These are phyloP conservation scores for Sinhomidia bicolor DNA, from an alignment of 2,888 invertebrate species.

Conservation along the genomic window DNA sequence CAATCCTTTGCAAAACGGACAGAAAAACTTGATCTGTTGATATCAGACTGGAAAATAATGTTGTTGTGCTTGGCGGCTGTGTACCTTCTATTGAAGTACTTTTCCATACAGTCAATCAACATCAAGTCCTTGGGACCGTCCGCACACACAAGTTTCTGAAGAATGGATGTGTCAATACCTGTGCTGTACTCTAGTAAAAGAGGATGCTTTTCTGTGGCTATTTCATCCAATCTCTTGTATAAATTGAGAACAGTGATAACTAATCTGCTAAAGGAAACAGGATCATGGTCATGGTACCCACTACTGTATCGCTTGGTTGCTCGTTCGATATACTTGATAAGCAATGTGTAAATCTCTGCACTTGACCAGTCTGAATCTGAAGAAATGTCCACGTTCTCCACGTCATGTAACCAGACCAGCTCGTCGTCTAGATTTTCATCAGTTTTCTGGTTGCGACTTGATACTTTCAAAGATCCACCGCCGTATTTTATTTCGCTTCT, in stretches of 20 bases:
- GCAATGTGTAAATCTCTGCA: not conserved
- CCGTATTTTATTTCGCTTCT: not conserved
- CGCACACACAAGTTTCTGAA: constrained; percentile 36
- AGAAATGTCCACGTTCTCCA: not conserved
- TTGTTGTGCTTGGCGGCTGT: not conserved
- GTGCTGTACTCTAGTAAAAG: constrained; percentile 39
- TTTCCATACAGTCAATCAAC: not conserved
- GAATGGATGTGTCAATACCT: constrained; percentile 38
- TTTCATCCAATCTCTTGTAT: constrained; percentile 15
- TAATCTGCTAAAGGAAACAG: not conserved
- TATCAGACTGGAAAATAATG: not conserved
- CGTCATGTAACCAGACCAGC: not conserved
- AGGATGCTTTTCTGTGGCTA: not conserved
- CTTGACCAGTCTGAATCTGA: not conserved
- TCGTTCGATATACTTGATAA: not conserved
- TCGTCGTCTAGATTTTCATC: not conserved
- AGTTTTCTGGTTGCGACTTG: too few species aligned
- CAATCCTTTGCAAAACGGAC: not conserved
- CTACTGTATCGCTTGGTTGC: not conserved
- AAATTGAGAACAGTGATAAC: not conserved
- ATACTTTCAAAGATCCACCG: not conserved
- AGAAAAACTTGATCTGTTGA: not conserved
- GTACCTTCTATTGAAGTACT: constrained; percentile 47
- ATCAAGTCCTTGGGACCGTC: not conserved
- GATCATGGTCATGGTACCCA: not conserved